Percentiles rank a stretch among this genome's conserved stretches.
phyloP scores from a whole-genome alignment of 2,113 vertebrate species.

The Oxyura jamaicensis region DNA sequence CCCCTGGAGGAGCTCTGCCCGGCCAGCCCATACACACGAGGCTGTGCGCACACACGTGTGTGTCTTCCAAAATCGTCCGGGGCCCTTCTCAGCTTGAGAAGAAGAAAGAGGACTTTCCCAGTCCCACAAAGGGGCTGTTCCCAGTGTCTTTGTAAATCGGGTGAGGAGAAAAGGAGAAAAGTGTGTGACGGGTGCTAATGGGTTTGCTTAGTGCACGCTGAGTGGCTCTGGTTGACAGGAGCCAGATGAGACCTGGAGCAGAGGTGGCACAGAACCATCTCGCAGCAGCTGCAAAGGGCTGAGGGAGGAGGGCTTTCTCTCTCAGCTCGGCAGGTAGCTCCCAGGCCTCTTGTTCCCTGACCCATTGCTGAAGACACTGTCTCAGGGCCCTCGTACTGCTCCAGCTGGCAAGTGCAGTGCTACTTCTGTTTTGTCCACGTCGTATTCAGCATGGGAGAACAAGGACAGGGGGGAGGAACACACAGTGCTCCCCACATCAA shows the following conservation, averaged over 20 bases:
- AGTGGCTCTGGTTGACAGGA: background rate
- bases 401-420: background rate
- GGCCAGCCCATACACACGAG: background rate
- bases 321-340: background rate
- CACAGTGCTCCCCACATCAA: background rate
- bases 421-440: background rate
- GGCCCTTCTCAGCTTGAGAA: background rate
- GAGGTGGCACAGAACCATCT: background rate
- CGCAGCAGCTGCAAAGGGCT: background rate
- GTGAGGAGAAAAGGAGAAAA: background rate
- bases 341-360: background rate
- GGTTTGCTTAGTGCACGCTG: background rate
- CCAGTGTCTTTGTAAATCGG: background rate
- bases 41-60: accelerated
- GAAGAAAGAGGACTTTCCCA: background rate
- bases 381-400: background rate
- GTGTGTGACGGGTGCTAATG: background rate
- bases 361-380: background rate
- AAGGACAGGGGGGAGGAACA: background rate
- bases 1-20: accelerated
- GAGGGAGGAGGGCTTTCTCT: background rate
- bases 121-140: background rate
- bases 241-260: background rate
- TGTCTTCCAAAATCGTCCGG: background rate
- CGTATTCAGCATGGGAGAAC: background rate